phyloP scores from a whole-genome alignment of 1,140 invertebrate genomes.

The Oryctes rhinoceros region DNA sequence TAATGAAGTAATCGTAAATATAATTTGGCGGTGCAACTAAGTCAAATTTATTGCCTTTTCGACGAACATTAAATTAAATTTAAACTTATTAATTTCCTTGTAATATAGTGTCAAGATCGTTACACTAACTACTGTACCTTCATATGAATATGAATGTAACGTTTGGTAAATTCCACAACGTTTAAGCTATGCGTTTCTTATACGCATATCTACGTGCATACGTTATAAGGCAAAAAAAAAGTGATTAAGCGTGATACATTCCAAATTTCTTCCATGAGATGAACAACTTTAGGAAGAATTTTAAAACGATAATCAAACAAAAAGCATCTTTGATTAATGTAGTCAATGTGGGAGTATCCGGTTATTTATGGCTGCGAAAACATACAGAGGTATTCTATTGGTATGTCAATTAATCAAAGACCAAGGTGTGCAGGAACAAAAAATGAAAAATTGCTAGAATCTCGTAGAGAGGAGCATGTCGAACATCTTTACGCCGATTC shows the following conservation, averaged over 20 bases:
- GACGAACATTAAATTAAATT: too few relatives aligned
- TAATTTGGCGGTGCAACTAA: too few relatives aligned
- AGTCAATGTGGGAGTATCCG: neutral
- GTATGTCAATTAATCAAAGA: constrained; percentile 15
- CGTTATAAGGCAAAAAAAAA: neutral
- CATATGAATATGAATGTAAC: too few relatives aligned
- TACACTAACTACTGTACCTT: too few relatives aligned
- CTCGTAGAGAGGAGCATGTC: neutral
- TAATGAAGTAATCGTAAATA: too few relatives aligned
- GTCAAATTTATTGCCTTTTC: too few relatives aligned
- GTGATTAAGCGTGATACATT: neutral
- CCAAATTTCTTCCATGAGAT: neutral
- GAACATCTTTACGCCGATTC: neutral
- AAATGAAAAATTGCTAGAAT: neutral
- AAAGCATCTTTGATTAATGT: constrained; percentile 5
- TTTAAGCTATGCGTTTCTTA: too few relatives aligned
- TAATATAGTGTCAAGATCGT: too few relatives aligned
- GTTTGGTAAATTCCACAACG: too few relatives aligned
- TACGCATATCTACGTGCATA: too few relatives aligned
- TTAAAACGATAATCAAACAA: neutral
- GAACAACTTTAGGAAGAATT: neutral
- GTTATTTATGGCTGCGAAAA: neutral
- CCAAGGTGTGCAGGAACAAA: neutral
- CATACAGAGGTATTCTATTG: neutral
- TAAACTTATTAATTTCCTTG: too few relatives aligned